These are phyloP conservation scores for Emmelina monodactyla DNA, from an alignment of 2,888 invertebrate species.

Conservation along the genomic window DNA sequence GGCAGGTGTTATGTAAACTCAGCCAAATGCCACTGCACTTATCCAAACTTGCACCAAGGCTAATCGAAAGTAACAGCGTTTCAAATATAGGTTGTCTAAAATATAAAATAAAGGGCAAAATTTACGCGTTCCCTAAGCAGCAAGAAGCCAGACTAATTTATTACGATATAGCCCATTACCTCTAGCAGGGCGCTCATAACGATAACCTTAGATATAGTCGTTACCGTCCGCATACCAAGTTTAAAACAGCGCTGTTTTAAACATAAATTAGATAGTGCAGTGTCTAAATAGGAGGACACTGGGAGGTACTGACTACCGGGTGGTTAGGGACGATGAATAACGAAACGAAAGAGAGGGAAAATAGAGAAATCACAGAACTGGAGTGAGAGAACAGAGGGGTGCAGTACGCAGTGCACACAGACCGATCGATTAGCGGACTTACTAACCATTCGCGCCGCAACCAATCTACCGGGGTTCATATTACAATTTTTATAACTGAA, in stretches of 20 bases:
- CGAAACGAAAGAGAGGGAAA: slow-evolving; percentile 48
- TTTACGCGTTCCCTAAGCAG: slow-evolving; percentile 27
- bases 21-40: slow-evolving; percentile 49
- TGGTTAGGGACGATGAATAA: slow-evolving; percentile 59
- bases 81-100: slow-evolving; percentile 12
- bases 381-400: slow-evolving; percentile 45
- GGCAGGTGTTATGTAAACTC: slow-evolving; percentile 65
- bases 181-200: slow-evolving; percentile 34
- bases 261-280: slow-evolving; percentile 63
- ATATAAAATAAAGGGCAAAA: slow-evolving; percentile 29
- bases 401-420: slow-evolving; percentile 51
- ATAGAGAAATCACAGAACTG: slow-evolving; percentile 26
- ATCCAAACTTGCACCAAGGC: slow-evolving; percentile 49
- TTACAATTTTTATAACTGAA: slow-evolving; percentile 38
- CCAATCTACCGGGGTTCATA: slow-evolving; percentile 53
- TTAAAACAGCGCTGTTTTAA: slow-evolving; percentile 52
- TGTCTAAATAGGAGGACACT: slow-evolving; percentile 58
- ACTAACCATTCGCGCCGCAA: slow-evolving; percentile 36
- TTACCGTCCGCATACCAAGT: slow-evolving; percentile 35
- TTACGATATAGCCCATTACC: slow-evolving; percentile 52
- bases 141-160: slow-evolving; percentile 46
- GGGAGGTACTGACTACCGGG: slow-evolving; percentile 56
- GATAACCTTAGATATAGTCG: slow-evolving; percentile 47
- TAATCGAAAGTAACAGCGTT: slow-evolving; percentile 46
- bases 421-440: slow-evolving; percentile 59